phyloP scores from a whole-genome alignment of 2,797 vertebrate species.

The Brachyalestes nurse region DNA sequence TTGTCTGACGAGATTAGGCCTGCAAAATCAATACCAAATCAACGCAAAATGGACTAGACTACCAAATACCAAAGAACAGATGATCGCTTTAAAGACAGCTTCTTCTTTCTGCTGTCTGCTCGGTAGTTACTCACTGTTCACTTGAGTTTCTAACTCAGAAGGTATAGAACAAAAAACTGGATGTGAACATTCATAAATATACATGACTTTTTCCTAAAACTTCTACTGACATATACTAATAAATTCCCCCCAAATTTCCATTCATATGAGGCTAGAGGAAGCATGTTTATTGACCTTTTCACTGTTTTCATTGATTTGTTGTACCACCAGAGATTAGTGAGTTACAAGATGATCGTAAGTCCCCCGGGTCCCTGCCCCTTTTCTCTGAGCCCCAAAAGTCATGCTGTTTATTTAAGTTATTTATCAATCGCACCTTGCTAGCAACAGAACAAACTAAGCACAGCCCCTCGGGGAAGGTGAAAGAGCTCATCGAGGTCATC shows the following conservation, averaged over 20 bases:
- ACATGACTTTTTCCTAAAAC: neutral
- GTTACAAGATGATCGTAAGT: constrained; percentile 1
- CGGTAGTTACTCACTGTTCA: too few species aligned
- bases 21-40: neutral
- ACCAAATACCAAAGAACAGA: neutral
- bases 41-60: neutral
- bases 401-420: neutral
- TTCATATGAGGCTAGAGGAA: neutral
- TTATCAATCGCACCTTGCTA: neutral
- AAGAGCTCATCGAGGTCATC: constrained; percentile 2
- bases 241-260: too few species aligned
- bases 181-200: too few species aligned
- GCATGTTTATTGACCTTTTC: neutral
- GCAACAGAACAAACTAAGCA: constrained; percentile 8
- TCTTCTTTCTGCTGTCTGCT: too few species aligned
- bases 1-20: neutral
- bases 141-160: neutral
- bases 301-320: neutral
- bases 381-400: neutral
- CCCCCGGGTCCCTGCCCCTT: too few species aligned
- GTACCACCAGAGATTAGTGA: neutral
- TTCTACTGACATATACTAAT: neutral
- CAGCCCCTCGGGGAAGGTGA: neutral
- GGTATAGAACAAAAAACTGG: neutral
- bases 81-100: neutral